Base-by-base conservation (phyloP, 2,113 vertebrate genomes). In the Arenaria interpres region DNA sequence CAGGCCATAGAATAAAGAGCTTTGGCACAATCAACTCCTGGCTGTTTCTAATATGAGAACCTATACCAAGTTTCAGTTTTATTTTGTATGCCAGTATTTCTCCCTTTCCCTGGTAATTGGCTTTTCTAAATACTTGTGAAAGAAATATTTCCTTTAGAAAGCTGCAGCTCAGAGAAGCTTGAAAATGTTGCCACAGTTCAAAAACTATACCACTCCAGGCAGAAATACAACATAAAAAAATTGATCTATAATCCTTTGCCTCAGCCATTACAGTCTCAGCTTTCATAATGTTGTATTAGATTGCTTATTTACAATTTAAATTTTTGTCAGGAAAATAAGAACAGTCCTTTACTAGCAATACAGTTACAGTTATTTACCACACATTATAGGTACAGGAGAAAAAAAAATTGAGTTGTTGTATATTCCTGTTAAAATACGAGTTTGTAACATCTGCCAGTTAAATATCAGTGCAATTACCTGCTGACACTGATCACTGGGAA, bases 1-100 rank as follows among this genome's bases (percentile, higher is more conserved):
- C 91, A 97, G 28, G 85, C 94, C 97, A 82, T 35, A 35, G 41
- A 93, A 95, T 57, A 91, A 97, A 95, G 96, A 96, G 45, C 88
- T 97, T 68, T 96, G 30, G 68, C 89, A 69, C 50, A 73, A 93
- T n/a, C 71, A 88, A 59, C 85, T 97, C 63, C 68, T 28, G 46
- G 43, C 95, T 51, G 72, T 97, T 95, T 97, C 96, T 90, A 88
- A 94, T 59, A 10, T 97, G 95, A 96, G 93, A 84, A 54, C 11
- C 12, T 77, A 21, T 7, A 90, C 13, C 15, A 57, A 86, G 48
- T 53, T 90, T 59, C 37, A 71, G 35, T 23, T 81, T 78, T 60
- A 78, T 74, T 89, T 84, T 74, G 25, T 33, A 33, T 28, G 37
- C 33, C 59, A 74, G 32, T 76, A 48, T 73, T 88, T 92, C 76